phyloP scores from a whole-genome alignment of 2,113 vertebrate genomes.

The Lepidothrix coronata region DNA sequence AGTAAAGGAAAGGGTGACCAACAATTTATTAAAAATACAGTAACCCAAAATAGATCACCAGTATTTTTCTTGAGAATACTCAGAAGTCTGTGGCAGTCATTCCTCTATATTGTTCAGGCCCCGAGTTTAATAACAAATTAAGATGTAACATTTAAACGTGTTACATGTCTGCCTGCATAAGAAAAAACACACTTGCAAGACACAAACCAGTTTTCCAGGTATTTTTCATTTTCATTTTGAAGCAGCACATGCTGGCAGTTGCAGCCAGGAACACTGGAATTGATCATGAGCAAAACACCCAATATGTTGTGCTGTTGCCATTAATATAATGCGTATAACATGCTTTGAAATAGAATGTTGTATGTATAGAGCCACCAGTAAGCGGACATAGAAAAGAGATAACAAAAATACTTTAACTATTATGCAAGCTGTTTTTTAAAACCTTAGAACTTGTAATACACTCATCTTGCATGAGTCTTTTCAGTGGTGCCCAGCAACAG shows the following conservation, averaged over 20 bases:
- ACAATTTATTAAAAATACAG: not conserved
- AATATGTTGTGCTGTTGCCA: not conserved
- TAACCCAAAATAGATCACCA: not conserved
- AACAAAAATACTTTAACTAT: not conserved
- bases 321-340: accelerated
- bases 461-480: not conserved
- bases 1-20: not conserved
- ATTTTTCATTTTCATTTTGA: not conserved
- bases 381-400: accelerated
- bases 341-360: not conserved
- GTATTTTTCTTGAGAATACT: not conserved
- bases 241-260: not conserved
- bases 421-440: not conserved
- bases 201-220: not conserved
- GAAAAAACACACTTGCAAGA: accelerated
- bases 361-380: not conserved
- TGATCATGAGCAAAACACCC: not conserved
- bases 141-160: accelerated
- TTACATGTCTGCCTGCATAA: not conserved
- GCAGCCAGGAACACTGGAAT: not conserved
- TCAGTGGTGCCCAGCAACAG: accelerated
- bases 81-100: accelerated
- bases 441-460: not conserved
- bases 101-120: not conserved
- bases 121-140: not conserved